Evolutionary conservation across 2,113 vertebrate species (phyloP), one percentile per base, ranked within the genome.

Genomic region (Diglossa brunneiventris): DNA sequence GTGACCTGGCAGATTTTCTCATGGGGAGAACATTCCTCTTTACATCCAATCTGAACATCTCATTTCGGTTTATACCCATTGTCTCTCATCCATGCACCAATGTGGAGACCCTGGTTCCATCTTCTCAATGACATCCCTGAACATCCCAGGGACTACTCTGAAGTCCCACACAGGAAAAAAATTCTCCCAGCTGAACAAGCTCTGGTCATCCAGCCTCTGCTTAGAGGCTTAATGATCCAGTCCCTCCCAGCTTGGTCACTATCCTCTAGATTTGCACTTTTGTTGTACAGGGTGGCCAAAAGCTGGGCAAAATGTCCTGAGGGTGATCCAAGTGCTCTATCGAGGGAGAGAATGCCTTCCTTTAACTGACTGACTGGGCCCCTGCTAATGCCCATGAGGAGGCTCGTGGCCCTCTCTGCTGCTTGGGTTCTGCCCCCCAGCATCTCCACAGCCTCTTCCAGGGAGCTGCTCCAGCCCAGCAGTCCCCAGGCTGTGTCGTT

Each of bases 401-500:
- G 31, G 18, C 24, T 18, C 10, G 5, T 39, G n/a, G 55, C 10
- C 7, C 17, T 55, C 35, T 49, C 7, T 47, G 27, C 44, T 47
- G 39, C 26, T 26, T 2, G 2, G 15, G 8, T 42, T 9, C 41
- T 61, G 52, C 39, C 19, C 49, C 31, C 21, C 52, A 68, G 15
- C 41, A 42, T 5, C 41, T 24, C 11, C 23, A 53, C 0, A 10
- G 10, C 30, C 50, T 56, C 49, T 77, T 73, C 26, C 50, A 74
- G 22, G 39, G 17, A 33, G 30, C 33, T 42, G 33, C 63, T 63
- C 30, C 58, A 76, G n/a, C 33, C 35, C 0, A 0, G 20, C 30
- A 4, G 5, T 20, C 9, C 39, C 18, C 33, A 73, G 63, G 8
- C 44, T 55, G 6, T 37, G 11, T 22, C 0, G 0, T 35, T 63